These are phyloP conservation scores for Athene noctua DNA, from an alignment of 2,113 vertebrate species.

Conservation along the genomic window DNA sequence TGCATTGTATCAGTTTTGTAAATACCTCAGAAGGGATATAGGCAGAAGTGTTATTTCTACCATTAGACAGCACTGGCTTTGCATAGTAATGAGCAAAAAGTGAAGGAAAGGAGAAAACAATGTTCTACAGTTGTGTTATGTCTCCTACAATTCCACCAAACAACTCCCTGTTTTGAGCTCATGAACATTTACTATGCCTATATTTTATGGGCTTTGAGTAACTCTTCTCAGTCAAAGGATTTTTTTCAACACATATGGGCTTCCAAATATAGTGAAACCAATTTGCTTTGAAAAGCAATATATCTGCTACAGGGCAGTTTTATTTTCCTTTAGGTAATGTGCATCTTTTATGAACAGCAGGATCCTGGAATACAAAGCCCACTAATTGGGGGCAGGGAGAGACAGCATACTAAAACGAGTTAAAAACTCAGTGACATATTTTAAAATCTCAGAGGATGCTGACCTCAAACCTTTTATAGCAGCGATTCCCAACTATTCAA, in stretches of 20 bases:
- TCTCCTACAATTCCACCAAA: not conserved
- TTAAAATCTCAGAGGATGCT: not conserved
- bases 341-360: slow-evolving; percentile 54
- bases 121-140: not conserved
- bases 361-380: slow-evolving; percentile 56
- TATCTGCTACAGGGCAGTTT: slow-evolving; percentile 67
- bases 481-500: not conserved
- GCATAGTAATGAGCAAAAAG: slow-evolving; percentile 59
- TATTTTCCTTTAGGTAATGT: slow-evolving; percentile 67
- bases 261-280: slow-evolving; percentile 45
- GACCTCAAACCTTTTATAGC: not conserved
- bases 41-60: slow-evolving; percentile 56
- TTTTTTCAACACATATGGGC: slow-evolving; percentile 30
- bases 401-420: not conserved
- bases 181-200: not conserved
- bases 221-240: slow-evolving; percentile 6
- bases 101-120: slow-evolving; percentile 51
- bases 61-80: slow-evolving; percentile 56
- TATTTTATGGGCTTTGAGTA: not conserved
- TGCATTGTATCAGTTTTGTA: slow-evolving; percentile 50
- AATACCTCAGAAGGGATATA: slow-evolving; percentile 37
- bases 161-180: not conserved
- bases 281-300: slow-evolving; percentile 65
- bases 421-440: not conserved
- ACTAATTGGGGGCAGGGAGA: not conserved